Percentiles rank a stretch among this genome's conserved stretches.
These are phyloP conservation scores for Chironomus tentans DNA, from an alignment of 2,888 invertebrate genomes.

Conservation along the genomic window DNA sequence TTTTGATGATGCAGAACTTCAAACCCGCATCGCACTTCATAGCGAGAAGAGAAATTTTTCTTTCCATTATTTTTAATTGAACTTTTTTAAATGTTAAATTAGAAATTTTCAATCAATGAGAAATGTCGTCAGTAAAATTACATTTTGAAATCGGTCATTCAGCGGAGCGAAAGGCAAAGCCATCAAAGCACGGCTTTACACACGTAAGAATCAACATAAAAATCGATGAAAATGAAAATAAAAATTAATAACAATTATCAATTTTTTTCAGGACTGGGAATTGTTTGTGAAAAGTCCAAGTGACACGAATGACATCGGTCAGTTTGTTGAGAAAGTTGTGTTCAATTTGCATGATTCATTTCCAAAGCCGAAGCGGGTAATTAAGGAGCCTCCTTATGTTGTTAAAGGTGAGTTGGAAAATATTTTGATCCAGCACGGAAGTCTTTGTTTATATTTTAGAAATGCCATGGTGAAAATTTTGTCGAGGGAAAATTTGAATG, in stretches of 20 bases:
- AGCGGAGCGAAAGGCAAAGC: slow-evolving; percentile 69
- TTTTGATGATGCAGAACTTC: no score
- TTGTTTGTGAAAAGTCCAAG: slow-evolving; percentile 77
- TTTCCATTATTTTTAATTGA: no score
- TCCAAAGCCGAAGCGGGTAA: slow-evolving; percentile 78
- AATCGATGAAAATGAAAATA: no score
- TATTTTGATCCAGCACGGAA: not conserved
- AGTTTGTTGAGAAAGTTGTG: slow-evolving; percentile 87
- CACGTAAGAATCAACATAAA: no score
- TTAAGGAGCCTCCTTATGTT: slow-evolving; percentile 83
- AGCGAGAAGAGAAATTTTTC: no score
- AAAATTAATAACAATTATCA: no score
- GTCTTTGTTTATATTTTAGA: not conserved
- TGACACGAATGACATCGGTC: slow-evolving; percentile 70
- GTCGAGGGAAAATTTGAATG: not conserved
- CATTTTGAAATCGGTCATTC: slow-evolving; percentile 89
- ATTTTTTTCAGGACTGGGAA: slow-evolving; percentile 77
- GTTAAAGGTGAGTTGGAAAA: slow-evolving; percentile 46
- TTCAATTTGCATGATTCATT: slow-evolving; percentile 88
- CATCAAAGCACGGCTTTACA: slow-evolving; percentile 83
- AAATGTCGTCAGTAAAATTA: slow-evolving; percentile 55
- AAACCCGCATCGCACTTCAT: no score
- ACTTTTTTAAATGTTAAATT: no score
- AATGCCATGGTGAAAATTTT: no score
- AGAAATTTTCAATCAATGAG: not conserved